phyloP scores from a whole-genome alignment of 2,797 vertebrate species.

The Erethizon dorsatum region DNA sequence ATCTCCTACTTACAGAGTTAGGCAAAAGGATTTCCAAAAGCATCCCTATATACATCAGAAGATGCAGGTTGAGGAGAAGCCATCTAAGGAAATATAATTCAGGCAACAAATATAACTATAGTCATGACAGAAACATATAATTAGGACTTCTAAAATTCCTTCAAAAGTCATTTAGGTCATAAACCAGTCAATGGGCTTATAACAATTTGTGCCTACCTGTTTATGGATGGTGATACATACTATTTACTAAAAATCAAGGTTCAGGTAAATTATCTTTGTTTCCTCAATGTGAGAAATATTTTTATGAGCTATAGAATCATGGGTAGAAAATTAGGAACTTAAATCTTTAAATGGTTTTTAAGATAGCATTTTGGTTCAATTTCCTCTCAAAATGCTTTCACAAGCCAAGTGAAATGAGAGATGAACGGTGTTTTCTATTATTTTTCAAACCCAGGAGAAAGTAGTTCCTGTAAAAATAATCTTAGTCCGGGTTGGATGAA shows the following conservation, averaged over 20 bases:
- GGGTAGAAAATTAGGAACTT: not conserved
- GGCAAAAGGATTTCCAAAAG: slow-evolving; percentile 95
- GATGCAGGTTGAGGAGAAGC: slow-evolving; percentile 79
- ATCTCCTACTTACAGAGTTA: slow-evolving; percentile 88
- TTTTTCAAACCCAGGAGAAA: slow-evolving; percentile 48
- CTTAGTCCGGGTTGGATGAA: not conserved
- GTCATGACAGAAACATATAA: not conserved
- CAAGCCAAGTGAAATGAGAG: not conserved
- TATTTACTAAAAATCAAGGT: slow-evolving; percentile 27
- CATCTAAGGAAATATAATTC: slow-evolving; percentile 74
- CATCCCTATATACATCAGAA: slow-evolving; percentile 90
- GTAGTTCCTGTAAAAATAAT: not conserved
- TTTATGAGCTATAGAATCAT: not conserved
- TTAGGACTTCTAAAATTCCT: slow-evolving; percentile 50
- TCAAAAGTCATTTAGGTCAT: not conserved
- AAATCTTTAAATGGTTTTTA: not conserved
- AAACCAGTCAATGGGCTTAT: not conserved
- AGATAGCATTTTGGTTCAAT: not conserved
- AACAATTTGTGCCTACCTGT: not conserved
- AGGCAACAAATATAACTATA: not conserved
- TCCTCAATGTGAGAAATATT: not conserved
- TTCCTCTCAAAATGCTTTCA: slow-evolving; percentile 36
- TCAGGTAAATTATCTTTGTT: not conserved
- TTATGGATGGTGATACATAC: not conserved
- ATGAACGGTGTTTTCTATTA: not conserved